phyloP scores from a whole-genome alignment of 2,888 invertebrate genomes.

The Agonopterix arenella region DNA sequence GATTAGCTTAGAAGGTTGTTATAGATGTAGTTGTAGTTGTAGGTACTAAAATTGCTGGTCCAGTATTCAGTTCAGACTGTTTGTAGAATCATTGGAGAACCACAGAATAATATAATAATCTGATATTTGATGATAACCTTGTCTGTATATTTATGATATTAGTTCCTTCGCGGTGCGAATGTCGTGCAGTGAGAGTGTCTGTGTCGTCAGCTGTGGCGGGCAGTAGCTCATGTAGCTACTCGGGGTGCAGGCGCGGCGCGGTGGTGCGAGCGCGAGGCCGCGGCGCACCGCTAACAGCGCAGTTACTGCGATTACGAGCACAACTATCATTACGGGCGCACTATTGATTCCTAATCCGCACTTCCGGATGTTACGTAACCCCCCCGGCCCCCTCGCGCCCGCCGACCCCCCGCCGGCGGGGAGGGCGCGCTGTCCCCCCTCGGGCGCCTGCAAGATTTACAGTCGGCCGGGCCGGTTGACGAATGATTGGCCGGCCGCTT shows the following conservation, averaged over 20 bases:
- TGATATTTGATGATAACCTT: too few species aligned
- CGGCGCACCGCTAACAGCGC: conserved; percentile 35
- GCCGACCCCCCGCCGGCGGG: conserved; percentile 12
- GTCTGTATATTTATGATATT: too few species aligned
- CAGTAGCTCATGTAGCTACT: too few species aligned
- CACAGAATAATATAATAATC: too few species aligned
- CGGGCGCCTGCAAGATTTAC: conserved; percentile 54
- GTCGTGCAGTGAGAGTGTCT: background rate
- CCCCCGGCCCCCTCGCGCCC: conserved; percentile 22
- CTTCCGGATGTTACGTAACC: conserved; percentile 74
- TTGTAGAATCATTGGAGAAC: too few species aligned
- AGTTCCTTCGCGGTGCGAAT: background rate
- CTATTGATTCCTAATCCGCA: conserved; percentile 78
- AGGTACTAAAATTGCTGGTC: too few species aligned
- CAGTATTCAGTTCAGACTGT: too few species aligned
- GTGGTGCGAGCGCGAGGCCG: background rate
- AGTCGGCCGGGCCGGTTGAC: conserved; percentile 57
- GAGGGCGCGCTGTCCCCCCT: conserved; percentile 16
- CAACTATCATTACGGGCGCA: conserved; percentile 74
- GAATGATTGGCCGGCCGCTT: conserved; percentile 65
- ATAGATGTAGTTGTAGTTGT: too few species aligned
- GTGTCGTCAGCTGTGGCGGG: background rate
- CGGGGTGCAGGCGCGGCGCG: background rate
- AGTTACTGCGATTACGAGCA: conserved; percentile 59
- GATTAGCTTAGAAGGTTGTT: too few species aligned